These are phyloP conservation scores for Tringa solitaria DNA, from an alignment of 2,113 vertebrate genomes.

Conservation along the genomic window DNA sequence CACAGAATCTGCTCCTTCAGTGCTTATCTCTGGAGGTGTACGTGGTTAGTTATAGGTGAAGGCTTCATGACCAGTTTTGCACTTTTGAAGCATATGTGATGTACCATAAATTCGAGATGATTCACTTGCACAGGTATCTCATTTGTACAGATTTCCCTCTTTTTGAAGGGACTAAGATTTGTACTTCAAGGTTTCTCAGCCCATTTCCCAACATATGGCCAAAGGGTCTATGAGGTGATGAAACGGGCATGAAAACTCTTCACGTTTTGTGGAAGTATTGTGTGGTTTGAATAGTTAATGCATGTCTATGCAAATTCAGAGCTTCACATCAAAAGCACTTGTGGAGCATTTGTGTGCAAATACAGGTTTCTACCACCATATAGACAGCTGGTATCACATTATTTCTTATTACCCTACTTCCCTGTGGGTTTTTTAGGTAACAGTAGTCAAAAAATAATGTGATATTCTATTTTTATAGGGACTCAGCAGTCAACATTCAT, in stretches of 20 bases:
- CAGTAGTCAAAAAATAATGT: neutral
- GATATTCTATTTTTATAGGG: slow-evolving; percentile 35
- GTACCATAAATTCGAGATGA: neutral
- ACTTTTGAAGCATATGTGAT: neutral
- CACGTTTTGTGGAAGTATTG: neutral
- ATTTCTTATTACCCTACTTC: neutral
- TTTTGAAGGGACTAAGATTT: neutral
- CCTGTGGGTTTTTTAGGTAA: slow-evolving; percentile 14
- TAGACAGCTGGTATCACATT: neutral
- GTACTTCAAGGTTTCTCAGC: neutral
- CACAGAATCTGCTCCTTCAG: neutral
- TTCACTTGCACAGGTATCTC: neutral
- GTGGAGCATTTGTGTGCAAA: neutral
- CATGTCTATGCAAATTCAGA: neutral
- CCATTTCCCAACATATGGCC: neutral
- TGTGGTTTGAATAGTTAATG: slow-evolving; percentile 18
- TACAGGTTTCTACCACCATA: neutral
- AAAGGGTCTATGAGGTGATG: neutral
- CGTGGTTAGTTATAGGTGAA: neutral
- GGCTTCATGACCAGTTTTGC: neutral
- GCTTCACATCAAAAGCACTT: neutral
- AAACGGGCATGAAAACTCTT: neutral
- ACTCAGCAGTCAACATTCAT: neutral
- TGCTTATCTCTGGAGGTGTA: neutral
- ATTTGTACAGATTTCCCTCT: neutral